Conservation (phyloP, 2,888 invertebrate genomes). For the Diogma glabrata region DNA sequence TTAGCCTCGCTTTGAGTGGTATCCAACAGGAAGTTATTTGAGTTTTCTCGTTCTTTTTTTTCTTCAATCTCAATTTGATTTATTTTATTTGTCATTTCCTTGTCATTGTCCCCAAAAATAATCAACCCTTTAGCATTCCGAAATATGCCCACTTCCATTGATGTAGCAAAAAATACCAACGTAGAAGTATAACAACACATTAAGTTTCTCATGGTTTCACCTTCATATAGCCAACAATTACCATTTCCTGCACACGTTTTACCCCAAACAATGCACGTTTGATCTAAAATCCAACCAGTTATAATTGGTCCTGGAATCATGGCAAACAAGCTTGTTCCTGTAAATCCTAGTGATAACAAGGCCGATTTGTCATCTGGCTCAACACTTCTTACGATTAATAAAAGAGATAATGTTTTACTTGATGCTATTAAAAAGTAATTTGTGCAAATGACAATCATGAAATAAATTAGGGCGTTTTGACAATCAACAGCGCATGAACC, state of each 20-base stretch:
- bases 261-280: background rate
- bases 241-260: conserved; percentile 27
- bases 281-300: background rate
- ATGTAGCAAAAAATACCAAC: no score
- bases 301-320: conserved; percentile 49
- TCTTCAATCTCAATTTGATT: no score
- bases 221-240: conserved; percentile 55
- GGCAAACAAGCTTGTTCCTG: conserved; percentile 48
- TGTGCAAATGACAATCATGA: conserved; percentile 39
- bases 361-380: conserved; percentile 48
- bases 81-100: no score
- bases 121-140: no score
- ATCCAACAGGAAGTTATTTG: no score
- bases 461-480: conserved; percentile 41
- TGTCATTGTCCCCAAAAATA: no score
- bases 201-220: conserved; percentile 37
- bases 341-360: conserved; percentile 43
- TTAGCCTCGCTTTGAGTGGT: no score
- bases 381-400: conserved; percentile 21
- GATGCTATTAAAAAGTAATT: background rate
- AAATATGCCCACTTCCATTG: no score
- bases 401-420: background rate
- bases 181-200: no score
- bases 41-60: no score
- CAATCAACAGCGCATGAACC: conserved; percentile 48